phyloP scores from a whole-genome alignment of 2,888 invertebrate species.

The Callosobruchus maculatus region DNA sequence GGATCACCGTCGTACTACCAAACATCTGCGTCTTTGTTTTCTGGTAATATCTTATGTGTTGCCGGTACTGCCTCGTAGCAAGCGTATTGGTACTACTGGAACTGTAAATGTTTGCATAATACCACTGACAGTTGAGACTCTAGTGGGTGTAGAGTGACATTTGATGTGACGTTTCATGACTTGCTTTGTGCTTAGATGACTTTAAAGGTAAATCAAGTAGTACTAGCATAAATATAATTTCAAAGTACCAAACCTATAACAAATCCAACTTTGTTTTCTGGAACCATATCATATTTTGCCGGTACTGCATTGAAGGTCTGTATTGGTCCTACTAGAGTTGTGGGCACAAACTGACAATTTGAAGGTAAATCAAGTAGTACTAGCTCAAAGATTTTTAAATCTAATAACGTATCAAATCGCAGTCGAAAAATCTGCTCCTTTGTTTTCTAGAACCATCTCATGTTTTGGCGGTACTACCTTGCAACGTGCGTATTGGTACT shows the following conservation, averaged over 20 bases:
- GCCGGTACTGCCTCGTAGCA: neutral
- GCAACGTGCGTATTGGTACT: neutral
- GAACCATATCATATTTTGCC: too few species aligned
- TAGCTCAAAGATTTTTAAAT: too few species aligned
- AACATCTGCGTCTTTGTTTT: neutral
- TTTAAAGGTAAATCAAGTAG: neutral
- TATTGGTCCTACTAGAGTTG: too few species aligned
- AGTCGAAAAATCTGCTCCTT: neutral
- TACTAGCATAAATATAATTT: neutral
- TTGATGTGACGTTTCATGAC: neutral
- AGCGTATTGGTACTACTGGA: neutral
- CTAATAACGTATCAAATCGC: neutral
- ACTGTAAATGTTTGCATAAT: neutral
- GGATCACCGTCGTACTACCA: too few species aligned
- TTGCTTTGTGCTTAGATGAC: neutral
- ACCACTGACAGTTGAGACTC: neutral
- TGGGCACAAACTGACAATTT: too few species aligned
- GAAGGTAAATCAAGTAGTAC: too few species aligned
- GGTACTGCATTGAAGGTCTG: too few species aligned
- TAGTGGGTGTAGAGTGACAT: neutral
- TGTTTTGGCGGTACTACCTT: neutral
- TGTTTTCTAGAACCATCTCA: neutral
- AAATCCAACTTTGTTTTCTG: too few species aligned
- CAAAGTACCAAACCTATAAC: too few species aligned
- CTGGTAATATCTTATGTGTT: neutral